Percentiles rank a stretch among this genome's conserved stretches.
These are phyloP conservation scores for Dynastes grantii DNA, from an alignment of 2,888 invertebrate genomes.

Conservation along the genomic window DNA sequence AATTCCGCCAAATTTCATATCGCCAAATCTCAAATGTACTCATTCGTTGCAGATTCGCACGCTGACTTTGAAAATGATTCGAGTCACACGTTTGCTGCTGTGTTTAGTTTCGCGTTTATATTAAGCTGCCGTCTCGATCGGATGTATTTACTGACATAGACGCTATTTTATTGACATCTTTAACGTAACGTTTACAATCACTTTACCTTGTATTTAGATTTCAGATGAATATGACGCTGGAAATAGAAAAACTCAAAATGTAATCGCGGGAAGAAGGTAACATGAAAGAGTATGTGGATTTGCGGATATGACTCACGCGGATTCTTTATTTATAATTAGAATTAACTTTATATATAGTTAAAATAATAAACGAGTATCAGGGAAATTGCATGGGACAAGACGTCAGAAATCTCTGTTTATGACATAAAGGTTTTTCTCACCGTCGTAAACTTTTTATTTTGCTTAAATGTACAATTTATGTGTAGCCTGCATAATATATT, in stretches of 20 bases:
- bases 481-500: no score
- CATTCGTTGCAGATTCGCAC: background rate
- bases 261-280: background rate
- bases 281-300: background rate
- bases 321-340: slow-evolving; percentile 13
- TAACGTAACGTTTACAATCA: slow-evolving; percentile 13
- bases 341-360: slow-evolving; percentile 17
- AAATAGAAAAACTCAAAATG: background rate
- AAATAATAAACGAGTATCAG: slow-evolving; percentile 18
- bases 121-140: slow-evolving; percentile 4
- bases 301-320: slow-evolving; percentile 7
- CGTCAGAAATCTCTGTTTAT: background rate
- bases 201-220: slow-evolving; percentile 4
- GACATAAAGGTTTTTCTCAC: no score
- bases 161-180: slow-evolving; percentile 11
- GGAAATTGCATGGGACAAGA: background rate
- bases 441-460: no score
- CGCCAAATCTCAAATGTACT: background rate
- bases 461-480: no score
- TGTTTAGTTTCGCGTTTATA: slow-evolving; percentile 22
- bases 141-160: background rate
- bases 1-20: slow-evolving; percentile 13
- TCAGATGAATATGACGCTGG: background rate
- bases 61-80: background rate
- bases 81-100: background rate